A percentile compares a stretch with the other conserved stretches of the same genome.
Conservation (phyloP, 1,140 invertebrate species). For the Scaptomyza montana region DNA sequence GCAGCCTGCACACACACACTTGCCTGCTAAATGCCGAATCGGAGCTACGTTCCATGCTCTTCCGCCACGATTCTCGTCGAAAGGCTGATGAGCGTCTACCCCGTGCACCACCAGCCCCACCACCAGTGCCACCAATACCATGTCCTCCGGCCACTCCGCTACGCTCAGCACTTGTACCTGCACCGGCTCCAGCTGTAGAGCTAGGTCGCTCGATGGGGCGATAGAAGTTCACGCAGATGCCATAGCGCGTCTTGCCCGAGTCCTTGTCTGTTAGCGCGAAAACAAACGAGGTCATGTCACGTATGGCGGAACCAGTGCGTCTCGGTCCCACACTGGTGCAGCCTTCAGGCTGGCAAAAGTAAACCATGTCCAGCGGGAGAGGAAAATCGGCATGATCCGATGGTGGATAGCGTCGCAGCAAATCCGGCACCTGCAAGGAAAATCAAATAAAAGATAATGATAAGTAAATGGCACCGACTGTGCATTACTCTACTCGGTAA, state of each 20-base stretch:
- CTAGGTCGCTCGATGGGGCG: slow-evolving; percentile 90
- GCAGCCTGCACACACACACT: slow-evolving; percentile 64
- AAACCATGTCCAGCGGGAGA: slow-evolving; percentile 98
- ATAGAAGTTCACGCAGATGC: slow-evolving; percentile 99
- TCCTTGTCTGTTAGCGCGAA: slow-evolving; percentile 99
- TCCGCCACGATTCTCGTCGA: slow-evolving; percentile 93
- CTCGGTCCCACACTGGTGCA: slow-evolving; percentile 95
- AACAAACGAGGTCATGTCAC: slow-evolving; percentile 98
- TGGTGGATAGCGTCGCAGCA: slow-evolving; percentile 97
- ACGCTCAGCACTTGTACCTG: slow-evolving; percentile 42
- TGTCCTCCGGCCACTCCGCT: slow-evolving; percentile 33
- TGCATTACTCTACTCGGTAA: background rate
- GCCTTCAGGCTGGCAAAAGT: slow-evolving; percentile 99
- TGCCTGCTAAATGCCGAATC: slow-evolving; percentile 96
- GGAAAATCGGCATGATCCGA: slow-evolving; percentile 99
- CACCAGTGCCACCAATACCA: slow-evolving; percentile 14
- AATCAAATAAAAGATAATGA: background rate
- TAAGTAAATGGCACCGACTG: background rate
- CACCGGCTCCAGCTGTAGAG: slow-evolving; percentile 26
- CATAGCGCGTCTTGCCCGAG: slow-evolving; percentile 95
- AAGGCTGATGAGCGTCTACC: slow-evolving; percentile 86
- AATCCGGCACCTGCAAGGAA: slow-evolving; percentile 89
- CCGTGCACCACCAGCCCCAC: slow-evolving; percentile 43
- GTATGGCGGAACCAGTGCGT: slow-evolving; percentile 88
- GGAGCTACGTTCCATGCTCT: slow-evolving; percentile 94